phyloP scores from a whole-genome alignment of 2,113 vertebrate genomes.

The chimpanzee (Pan troglodytes) region DNA sequence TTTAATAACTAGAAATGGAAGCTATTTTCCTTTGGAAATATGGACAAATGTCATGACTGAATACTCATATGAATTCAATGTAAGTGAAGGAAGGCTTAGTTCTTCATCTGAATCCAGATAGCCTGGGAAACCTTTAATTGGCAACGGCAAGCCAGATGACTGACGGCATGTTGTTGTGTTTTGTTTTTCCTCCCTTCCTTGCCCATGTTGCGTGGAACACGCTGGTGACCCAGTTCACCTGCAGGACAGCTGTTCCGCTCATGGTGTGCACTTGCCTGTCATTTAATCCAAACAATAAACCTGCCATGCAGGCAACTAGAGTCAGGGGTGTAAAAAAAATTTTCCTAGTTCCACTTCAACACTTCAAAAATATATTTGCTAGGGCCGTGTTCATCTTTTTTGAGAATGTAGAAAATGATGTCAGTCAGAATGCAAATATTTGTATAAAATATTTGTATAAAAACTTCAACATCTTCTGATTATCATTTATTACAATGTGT shows the following conservation, averaged over 20 bases:
- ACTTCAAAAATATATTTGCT: neutral
- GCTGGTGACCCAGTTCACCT: fast-evolving
- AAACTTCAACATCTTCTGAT: neutral
- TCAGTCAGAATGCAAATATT: neutral
- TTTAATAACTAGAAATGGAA: neutral
- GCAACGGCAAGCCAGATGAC: fast-evolving
- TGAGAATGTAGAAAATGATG: fast-evolving
- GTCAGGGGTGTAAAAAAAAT: neutral
- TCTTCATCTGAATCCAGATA: neutral
- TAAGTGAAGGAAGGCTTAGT: neutral
- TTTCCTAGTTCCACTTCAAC: neutral
- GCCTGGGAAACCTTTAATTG: fast-evolving
- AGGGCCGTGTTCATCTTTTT: neutral
- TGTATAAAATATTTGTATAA: neutral
- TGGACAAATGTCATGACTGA: neutral
- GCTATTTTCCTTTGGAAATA: neutral
- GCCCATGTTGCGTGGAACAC: fast-evolving
- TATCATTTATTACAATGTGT: neutral
- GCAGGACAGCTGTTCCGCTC: fast-evolving
- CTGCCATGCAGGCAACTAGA: neutral
- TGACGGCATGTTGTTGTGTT: fast-evolving
- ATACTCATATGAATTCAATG: fast-evolving
- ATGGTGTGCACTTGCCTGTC: fast-evolving
- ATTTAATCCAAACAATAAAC: neutral
- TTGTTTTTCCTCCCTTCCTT: too few species aligned